A percentile compares a stretch with the other conserved stretches of the same genome.
These are phyloP conservation scores for Monopis laevigella DNA, from an alignment of 2,888 invertebrate species.

Conservation along the genomic window DNA sequence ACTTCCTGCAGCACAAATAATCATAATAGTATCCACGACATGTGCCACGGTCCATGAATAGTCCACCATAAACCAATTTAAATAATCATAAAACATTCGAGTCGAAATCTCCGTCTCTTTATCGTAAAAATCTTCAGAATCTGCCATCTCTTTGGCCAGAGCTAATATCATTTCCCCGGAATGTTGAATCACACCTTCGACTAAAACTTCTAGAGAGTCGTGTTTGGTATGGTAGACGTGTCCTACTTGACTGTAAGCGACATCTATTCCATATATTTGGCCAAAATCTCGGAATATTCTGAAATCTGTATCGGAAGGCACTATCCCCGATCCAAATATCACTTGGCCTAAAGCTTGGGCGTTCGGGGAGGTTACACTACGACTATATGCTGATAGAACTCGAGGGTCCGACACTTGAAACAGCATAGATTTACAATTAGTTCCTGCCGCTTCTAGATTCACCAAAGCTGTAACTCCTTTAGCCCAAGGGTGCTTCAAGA, in stretches of 20 bases:
- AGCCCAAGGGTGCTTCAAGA: conserved; percentile 76
- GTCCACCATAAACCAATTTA: conserved; percentile 69
- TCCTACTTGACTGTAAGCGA: conserved; percentile 73
- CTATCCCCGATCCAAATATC: conserved; percentile 12
- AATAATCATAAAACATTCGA: conserved; percentile 72
- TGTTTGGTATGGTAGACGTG: conserved; percentile 74
- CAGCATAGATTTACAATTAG: conserved; percentile 83
- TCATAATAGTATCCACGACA: conserved; percentile 31
- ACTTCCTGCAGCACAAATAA: conserved; percentile 32
- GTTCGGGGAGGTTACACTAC: conserved; percentile 9
- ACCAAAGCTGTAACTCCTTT: conserved; percentile 77
- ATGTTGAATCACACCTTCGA: conserved; percentile 71
- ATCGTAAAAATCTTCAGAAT: conserved; percentile 29
- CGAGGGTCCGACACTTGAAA: conserved; percentile 75
- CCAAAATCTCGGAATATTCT: conserved; percentile 75
- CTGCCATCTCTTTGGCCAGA: conserved; percentile 48
- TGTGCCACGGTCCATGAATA: conserved; percentile 61
- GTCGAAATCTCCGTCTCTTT: conserved; percentile 30
- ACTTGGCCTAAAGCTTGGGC: conserved; percentile 14
- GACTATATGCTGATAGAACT: conserved; percentile 59
- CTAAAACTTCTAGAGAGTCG: conserved; percentile 68
- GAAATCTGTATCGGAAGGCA: conserved; percentile 78
- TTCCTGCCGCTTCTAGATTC: conserved; percentile 87
- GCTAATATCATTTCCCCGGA: conserved; percentile 72
- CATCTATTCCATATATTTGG: conserved; percentile 69